These are phyloP conservation scores for Sorex maritimensis DNA, from an alignment of 2,797 vertebrate species.

Conservation along the genomic window DNA sequence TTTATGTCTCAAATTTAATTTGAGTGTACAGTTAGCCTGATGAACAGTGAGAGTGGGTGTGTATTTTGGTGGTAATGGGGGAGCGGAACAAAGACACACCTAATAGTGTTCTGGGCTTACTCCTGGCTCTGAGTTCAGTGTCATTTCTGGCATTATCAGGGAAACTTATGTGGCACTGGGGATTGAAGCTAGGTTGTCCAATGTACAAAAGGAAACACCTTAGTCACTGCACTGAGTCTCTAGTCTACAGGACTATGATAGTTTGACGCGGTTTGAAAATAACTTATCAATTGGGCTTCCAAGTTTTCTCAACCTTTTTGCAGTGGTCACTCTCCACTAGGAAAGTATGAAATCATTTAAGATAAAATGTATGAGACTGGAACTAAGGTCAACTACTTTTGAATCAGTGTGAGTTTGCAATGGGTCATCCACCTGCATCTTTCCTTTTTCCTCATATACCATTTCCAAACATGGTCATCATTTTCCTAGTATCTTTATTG, in stretches of 20 bases:
- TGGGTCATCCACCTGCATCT: not conserved
- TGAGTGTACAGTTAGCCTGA: conserved; percentile 75
- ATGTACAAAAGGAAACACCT: too few relatives aligned
- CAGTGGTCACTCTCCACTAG: conserved; percentile 75
- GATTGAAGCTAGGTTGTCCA: too few relatives aligned
- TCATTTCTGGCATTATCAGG: too few relatives aligned
- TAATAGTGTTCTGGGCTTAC: too few relatives aligned
- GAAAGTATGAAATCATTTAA: conserved; percentile 81
- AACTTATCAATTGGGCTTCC: conserved; percentile 85
- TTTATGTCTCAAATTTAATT: conserved; percentile 82
- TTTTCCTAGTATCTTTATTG: not conserved
- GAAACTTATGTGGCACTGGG: too few relatives aligned
- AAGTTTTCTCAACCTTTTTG: conserved; percentile 75
- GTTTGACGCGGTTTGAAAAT: conserved; percentile 80
- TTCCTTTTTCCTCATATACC: conserved; percentile 17
- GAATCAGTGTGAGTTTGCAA: conserved; percentile 65
- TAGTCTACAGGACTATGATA: not conserved
- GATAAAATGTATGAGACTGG: conserved; percentile 68
- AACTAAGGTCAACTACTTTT: conserved; percentile 69
- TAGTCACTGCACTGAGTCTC: too few relatives aligned
- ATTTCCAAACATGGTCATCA: not conserved
- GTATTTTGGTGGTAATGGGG: too few relatives aligned
- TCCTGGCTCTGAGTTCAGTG: too few relatives aligned
- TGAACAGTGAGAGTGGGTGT: too few relatives aligned
- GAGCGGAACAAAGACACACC: too few relatives aligned